Base-by-base conservation (phyloP, 1,140 invertebrate genomes). In the Phymorhynchus buccinoides region DNA sequence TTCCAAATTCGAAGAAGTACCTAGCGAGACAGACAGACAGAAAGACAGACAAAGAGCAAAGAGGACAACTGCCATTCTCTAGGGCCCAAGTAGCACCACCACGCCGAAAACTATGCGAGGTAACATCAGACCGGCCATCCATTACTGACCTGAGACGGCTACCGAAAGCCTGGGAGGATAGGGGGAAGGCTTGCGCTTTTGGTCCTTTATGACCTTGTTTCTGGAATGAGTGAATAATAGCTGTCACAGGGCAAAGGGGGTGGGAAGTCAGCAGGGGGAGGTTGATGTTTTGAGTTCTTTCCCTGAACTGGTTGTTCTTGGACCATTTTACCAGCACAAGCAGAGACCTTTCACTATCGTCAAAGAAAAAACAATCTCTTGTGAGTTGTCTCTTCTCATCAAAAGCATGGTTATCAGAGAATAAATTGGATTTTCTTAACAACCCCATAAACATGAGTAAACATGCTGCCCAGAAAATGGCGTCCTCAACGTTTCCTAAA, bases 41-140 rank as follows among this genome's bases (percentile, higher is more conserved):
- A n/a, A n/a, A n/a, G n/a, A n/a, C n/a, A n/a, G n/a, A n/a, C n/a
- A n/a, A n/a, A n/a, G n/a, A n/a, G n/a, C n/a, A n/a, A n/a, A n/a
- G n/a, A n/a, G n/a, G n/a, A n/a, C n/a, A n/a, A n/a, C n/a, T n/a
- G n/a, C n/a, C 71, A 30, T 32, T 22, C 71, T 16, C 16, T 30
- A 73, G 32, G 9, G 71, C 71, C 71, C 71, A 73, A 32, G 71
- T 73, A 73, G 71, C 71, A 32, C 71, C 71, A 16, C 71, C 71
- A 22, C 18, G 71, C 32, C 71, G 16, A 30, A 73, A 73, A 73
- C 18, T 73, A 9, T 73, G 71, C 12, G 16, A 9, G 18, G 18
- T 22, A 35, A 18, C 32, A 32, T 27, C 18, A 27, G 71, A 22
- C 9, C 18, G 32, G 9, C 18, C 18, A 12, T 12, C 52, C 52